Evolutionary conservation across 2,888 invertebrate genomes (phyloP).

Genomic region (Laspeyria flexula): DNA sequence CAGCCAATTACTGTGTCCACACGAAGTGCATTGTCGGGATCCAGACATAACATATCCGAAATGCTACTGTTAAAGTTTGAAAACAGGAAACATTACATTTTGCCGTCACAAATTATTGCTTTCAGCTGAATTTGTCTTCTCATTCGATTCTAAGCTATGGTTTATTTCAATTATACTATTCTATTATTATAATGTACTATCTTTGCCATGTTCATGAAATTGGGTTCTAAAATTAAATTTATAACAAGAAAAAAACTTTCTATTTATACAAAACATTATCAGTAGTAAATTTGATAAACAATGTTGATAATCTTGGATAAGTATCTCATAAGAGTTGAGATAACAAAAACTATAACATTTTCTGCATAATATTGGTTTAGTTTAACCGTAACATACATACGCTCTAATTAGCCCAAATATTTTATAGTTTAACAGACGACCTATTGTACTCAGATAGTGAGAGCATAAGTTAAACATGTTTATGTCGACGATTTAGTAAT

Average conservation of each 20-base stretch:
- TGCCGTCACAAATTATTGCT: background rate
- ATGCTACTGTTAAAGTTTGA: slow-evolving; percentile 3
- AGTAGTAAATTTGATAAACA: no score
- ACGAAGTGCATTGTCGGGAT: slow-evolving; percentile 29
- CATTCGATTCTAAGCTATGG: no score
- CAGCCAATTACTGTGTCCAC: slow-evolving; percentile 60
- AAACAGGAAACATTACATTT: background rate
- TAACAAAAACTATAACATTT: no score
- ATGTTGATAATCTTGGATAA: no score
- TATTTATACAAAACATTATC: no score
- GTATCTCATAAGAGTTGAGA: no score
- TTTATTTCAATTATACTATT: no score
- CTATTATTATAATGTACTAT: no score
- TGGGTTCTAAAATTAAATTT: no score
- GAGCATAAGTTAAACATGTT: slow-evolving; percentile 22
- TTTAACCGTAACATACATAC: slow-evolving; percentile 6
- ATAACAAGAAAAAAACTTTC: no score
- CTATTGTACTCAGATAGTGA: slow-evolving; percentile 20
- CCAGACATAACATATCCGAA: slow-evolving; percentile 24
- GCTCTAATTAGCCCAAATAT: slow-evolving; percentile 31
- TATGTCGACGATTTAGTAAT: slow-evolving; percentile 26
- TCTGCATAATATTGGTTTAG: no score
- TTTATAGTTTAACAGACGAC: slow-evolving; percentile 27
- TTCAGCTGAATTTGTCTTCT: background rate
- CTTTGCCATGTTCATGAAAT: no score